These are phyloP conservation scores for Halictus ligatus DNA, from an alignment of 2,888 invertebrate species.

Conservation along the genomic window DNA sequence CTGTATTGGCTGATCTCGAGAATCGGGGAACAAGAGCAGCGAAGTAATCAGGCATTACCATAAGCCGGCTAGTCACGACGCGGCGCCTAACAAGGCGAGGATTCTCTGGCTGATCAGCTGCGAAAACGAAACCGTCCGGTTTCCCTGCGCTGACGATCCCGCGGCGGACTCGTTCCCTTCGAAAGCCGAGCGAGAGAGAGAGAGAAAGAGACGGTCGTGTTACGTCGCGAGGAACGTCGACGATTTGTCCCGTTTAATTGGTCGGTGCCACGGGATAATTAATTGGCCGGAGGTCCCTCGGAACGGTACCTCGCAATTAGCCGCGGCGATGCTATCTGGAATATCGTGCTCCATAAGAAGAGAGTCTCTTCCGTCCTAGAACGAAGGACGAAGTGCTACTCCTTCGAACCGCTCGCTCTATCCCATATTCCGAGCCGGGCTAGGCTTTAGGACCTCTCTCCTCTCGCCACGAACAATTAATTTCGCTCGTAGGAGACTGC, in stretches of 20 bases:
- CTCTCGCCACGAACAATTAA: slow-evolving; percentile 67
- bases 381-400: slow-evolving; percentile 10
- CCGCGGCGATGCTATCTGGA: slow-evolving; percentile 61
- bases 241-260: slow-evolving; percentile 76
- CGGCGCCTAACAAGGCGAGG: slow-evolving; percentile 8
- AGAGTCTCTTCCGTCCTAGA: slow-evolving; percentile 21
- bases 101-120: neutral
- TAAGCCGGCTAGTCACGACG: slow-evolving; percentile 22
- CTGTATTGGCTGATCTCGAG: neutral
- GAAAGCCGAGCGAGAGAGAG: neutral
- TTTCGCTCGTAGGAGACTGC: slow-evolving; percentile 66
- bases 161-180: neutral
- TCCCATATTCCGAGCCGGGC: slow-evolving; percentile 6
- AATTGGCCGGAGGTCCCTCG: slow-evolving; percentile 62
- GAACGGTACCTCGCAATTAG: slow-evolving; percentile 62
- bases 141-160: slow-evolving; percentile 8
- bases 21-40: slow-evolving; percentile 10
- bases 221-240: slow-evolving; percentile 26
- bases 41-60: slow-evolving; percentile 10
- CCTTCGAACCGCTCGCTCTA: slow-evolving; percentile 16
- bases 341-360: slow-evolving; percentile 58
- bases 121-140: slow-evolving; percentile 4
- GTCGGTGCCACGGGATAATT: slow-evolving; percentile 70
- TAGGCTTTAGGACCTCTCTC: slow-evolving; percentile 1
- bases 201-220: slow-evolving; percentile 12